Conservation (phyloP, 1,140 invertebrate species). For the Penaeus japonicus region DNA sequence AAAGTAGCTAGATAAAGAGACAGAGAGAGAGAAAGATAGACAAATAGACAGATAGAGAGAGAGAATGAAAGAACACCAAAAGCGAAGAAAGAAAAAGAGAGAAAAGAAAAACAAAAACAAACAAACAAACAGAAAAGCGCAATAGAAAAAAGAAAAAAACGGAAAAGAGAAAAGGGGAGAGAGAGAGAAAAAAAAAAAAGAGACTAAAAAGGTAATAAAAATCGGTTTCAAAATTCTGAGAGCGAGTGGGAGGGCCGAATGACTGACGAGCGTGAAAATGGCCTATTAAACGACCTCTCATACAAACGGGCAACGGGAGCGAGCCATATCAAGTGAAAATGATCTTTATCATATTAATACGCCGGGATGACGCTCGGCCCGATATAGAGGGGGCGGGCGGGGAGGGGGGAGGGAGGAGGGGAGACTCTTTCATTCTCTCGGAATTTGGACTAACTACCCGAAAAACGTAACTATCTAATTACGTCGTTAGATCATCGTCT, state of each 20-base stretch:
- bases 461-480: no score
- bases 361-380: no score
- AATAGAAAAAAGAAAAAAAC: neutral
- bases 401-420: neutral
- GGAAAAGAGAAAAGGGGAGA: neutral
- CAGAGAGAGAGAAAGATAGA: no score
- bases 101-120: neutral
- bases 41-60: no score
- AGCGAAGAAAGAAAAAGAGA: no score
- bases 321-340: slow-evolving; percentile 1
- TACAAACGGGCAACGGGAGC: slow-evolving; percentile 17
- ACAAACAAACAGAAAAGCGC: neutral
- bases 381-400: neutral
- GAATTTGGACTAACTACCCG: no score
- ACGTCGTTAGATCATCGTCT: no score
- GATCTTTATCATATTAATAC: slow-evolving; percentile 42
- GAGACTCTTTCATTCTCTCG: no score
- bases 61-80: no score
- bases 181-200: neutral
- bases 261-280: slow-evolving; percentile 38
- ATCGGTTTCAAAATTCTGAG: neutral
- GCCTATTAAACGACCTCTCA: slow-evolving; percentile 36
- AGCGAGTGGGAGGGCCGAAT: neutral
- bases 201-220: neutral
- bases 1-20: no score